Base-by-base conservation (phyloP, 2,888 invertebrate species). In the Keiferia lycopersicella region DNA sequence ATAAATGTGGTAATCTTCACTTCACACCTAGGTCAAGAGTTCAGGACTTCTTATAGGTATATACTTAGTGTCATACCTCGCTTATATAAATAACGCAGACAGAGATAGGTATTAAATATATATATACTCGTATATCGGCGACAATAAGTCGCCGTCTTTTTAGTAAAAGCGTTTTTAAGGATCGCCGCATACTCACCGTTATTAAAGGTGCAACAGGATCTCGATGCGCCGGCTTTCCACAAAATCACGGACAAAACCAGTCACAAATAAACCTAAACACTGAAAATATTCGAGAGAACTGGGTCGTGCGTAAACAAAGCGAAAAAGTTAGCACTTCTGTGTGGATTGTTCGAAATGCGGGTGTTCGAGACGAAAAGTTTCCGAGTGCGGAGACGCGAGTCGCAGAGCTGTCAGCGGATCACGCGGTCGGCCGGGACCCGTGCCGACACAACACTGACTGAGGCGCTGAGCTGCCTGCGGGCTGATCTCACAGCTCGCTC, bases 171-270 rank as follows among this genome's bases (percentile, higher is more conserved):
- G 34, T 57, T 57, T 63, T 56, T 30, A 56, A 63, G 56, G 63
- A 56, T 62, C 53, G 39, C 56, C 10, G 38, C 50, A 81, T 79
- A 86, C 89, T 87, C 76, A 90, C 90, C 86, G 83, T 82, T 84
- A 81, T 76, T 82, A 80, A 82, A 88, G 84, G 82, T 87, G 87
- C 86, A 88, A 87, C 88, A 87, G 89, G 88, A 89, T 85, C 81
- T 82, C 78, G 75, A 78, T 78, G 83, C 77, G 78, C 78, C 77
- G 76, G 79, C 82, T 88, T 87, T 87, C 80, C 87, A 88, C 87
- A 82, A 88, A 88, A 85, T 75, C 81, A 72, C 81, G 82, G 76
- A 81, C 82, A 78, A 75, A 81, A 81, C 76, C 73, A 69, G 68
- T 72, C 68, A 68, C 68, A 68, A 74, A 67, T 71, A 71, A 62